Evolutionary conservation across 2,797 vertebrate species (phyloP).

Genomic region (Paedocypris micromegethes): DNA sequence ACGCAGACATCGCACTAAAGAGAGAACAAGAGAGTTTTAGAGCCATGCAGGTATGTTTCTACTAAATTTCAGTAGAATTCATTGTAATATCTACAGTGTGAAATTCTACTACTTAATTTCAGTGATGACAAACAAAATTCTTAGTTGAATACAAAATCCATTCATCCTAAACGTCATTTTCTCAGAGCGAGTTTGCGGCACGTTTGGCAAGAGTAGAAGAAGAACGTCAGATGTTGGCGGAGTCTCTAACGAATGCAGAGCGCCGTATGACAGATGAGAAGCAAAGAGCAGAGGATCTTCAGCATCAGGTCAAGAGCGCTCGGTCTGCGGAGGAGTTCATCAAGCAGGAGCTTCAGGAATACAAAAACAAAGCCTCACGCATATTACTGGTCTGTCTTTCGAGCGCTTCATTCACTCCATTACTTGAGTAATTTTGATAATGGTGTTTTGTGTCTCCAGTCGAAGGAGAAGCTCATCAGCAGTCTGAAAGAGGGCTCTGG

Average conservation of each 20-base stretch:
- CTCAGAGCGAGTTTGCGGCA: slow-evolving; percentile 77
- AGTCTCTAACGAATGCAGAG: slow-evolving; percentile 78
- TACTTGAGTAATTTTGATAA: background rate
- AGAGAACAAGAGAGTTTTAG: slow-evolving; percentile 87
- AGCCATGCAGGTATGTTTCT: slow-evolving; percentile 84
- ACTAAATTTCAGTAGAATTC: too few relatives aligned
- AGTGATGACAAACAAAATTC: too few relatives aligned
- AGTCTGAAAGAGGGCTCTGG: slow-evolving; percentile 95
- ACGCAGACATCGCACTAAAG: slow-evolving; percentile 74
- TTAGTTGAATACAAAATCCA: too few relatives aligned
- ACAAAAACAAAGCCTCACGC: slow-evolving; percentile 94
- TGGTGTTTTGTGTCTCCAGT: slow-evolving; percentile 63
- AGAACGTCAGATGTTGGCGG: slow-evolving; percentile 86
- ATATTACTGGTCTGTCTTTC: slow-evolving; percentile 80
- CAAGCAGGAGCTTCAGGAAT: slow-evolving; percentile 88
- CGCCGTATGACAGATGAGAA: slow-evolving; percentile 82
- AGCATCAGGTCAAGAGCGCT: slow-evolving; percentile 78
- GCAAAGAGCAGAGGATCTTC: slow-evolving; percentile 77
- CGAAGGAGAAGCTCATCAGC: slow-evolving; percentile 97
- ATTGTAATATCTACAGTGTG: too few relatives aligned
- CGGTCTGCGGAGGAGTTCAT: slow-evolving; percentile 73
- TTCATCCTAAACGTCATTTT: too few relatives aligned
- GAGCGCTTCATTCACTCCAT: background rate
- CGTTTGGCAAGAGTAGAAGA: slow-evolving; percentile 81
- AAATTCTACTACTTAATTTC: too few relatives aligned